Percentiles rank a stretch among this genome's conserved stretches.
Evolutionary conservation across 2,888 invertebrate species (phyloP).

Genomic region (Drosophila cracens): DNA sequence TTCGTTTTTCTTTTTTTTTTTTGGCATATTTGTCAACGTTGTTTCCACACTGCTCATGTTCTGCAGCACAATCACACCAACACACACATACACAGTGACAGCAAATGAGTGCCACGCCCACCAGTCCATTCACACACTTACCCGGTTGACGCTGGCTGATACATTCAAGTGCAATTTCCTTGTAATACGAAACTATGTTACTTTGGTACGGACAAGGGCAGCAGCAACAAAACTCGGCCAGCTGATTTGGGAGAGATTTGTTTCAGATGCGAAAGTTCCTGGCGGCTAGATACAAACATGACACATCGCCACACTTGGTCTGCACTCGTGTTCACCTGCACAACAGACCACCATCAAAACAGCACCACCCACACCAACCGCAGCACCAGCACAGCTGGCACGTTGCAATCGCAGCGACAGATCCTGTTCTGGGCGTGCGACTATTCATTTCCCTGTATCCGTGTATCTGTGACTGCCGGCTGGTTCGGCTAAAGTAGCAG

Average conservation of each 20-base stretch:
- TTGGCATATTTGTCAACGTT: constrained; percentile 79
- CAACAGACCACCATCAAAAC: constrained; percentile 3
- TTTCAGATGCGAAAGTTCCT: constrained; percentile 28
- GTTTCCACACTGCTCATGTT: constrained; percentile 60
- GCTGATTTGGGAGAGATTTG: constrained; percentile 48
- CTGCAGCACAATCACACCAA: constrained; percentile 3
- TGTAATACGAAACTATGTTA: constrained; percentile 81
- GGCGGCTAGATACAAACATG: constrained; percentile 70
- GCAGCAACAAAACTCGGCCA: constrained; percentile 19
- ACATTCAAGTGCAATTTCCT: constrained; percentile 82
- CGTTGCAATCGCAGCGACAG: constrained; percentile 37
- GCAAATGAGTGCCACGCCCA: constrained; percentile 53
- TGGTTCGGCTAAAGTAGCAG: constrained; percentile 23
- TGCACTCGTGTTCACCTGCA: constrained; percentile 67
- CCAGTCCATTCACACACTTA: constrained; percentile 35
- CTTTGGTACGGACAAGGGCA: constrained; percentile 60
- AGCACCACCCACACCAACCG: constrained; percentile 8
- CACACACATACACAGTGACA: background rate
- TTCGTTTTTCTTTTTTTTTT: constrained; percentile 25
- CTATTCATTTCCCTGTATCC: constrained; percentile 7
- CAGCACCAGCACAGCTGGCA: constrained; percentile 29
- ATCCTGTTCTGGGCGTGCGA: constrained; percentile 12
- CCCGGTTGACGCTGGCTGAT: constrained; percentile 45
- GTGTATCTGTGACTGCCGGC: constrained; percentile 31
- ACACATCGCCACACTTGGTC: constrained; percentile 71